phyloP scores from a whole-genome alignment of 2,797 vertebrate species.

The Rallus crepitans region DNA sequence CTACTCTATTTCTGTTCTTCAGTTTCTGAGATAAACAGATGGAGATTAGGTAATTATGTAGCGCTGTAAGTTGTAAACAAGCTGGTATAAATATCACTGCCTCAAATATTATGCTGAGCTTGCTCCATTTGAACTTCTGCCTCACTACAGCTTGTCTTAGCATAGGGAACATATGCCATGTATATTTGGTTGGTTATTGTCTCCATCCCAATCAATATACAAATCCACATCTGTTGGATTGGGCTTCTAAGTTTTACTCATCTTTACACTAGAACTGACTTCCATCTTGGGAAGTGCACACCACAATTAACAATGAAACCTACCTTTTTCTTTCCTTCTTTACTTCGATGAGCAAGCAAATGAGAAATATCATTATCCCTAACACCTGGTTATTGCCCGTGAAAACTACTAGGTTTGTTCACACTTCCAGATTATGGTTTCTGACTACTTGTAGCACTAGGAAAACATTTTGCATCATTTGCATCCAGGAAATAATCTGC shows the following conservation, averaged over 20 bases:
- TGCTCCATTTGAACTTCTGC: slow-evolving; percentile 23
- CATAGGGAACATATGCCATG: background rate
- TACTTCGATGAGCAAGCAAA: background rate
- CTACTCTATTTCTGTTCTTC: slow-evolving; percentile 22
- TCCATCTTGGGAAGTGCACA: background rate
- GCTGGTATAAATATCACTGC: slow-evolving; percentile 16
- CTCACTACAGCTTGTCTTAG: background rate
- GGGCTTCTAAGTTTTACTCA: background rate
- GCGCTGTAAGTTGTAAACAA: background rate
- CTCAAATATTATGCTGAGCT: slow-evolving; percentile 19
- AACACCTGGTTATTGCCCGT: background rate
- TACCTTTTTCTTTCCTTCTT: background rate
- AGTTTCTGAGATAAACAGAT: slow-evolving; percentile 36
- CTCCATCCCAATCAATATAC: background rate
- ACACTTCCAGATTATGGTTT: background rate
- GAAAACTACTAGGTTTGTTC: background rate
- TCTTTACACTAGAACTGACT: background rate
- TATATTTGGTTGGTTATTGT: background rate
- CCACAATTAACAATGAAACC: background rate
- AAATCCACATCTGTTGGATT: background rate
- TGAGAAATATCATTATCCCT: background rate
- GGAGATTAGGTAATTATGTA: slow-evolving; percentile 56
- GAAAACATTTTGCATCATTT: background rate
- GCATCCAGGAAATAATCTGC: background rate
- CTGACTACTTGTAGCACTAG: background rate